Base-by-base conservation (phyloP, 2,113 vertebrate species). In the Promerops cafer region DNA sequence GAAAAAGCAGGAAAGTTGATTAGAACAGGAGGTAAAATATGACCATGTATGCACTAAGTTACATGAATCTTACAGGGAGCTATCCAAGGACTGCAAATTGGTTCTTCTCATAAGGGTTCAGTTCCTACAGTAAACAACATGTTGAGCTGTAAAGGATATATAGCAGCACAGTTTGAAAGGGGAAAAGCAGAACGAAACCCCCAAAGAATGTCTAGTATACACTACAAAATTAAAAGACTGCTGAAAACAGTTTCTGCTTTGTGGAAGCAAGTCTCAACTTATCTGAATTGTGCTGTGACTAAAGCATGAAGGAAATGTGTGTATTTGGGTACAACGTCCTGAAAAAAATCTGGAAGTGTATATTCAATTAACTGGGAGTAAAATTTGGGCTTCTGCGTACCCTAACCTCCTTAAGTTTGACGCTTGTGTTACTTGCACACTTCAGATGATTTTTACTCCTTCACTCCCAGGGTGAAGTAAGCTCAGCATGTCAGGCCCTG, bases 11-110 rank as follows among this genome's bases (percentile, higher is more conserved):
- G 31, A 65, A 9, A 56, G 21, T 1, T 83, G 40, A 65, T 57
- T 20, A 39, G 37, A 89, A 61, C 15, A 40, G 21, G 37, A 83
- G 14, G 16, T n/a, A 69, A 87, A 89, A 59, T 37, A 76, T 5
- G 37, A 49, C 14, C 4, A 19, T 0, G 0, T 21, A 39, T 7
- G 16, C 33, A 33, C 16, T 7, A 65, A 63, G 5, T 20, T 47
- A 33, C 26, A 15, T 9, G 13, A 72, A 45, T 56, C 35, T 39
- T 47, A 50, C 13, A 31, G 45, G 42, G 27, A 75, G 16, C 7
- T 59, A 27, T 21, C 11, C 8, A 1, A 69, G 21, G 6, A 68
- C 19, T 7, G 5, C 7, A 60, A 30, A 44, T 11, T 15, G 31
- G 10, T n/a, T 87, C 21, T n/a, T 87, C 57, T 40, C 37, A 3